Evolutionary conservation across 2,113 vertebrate species (phyloP), one percentile per base, ranked within the genome.

Genomic region (Chitala chitala): DNA sequence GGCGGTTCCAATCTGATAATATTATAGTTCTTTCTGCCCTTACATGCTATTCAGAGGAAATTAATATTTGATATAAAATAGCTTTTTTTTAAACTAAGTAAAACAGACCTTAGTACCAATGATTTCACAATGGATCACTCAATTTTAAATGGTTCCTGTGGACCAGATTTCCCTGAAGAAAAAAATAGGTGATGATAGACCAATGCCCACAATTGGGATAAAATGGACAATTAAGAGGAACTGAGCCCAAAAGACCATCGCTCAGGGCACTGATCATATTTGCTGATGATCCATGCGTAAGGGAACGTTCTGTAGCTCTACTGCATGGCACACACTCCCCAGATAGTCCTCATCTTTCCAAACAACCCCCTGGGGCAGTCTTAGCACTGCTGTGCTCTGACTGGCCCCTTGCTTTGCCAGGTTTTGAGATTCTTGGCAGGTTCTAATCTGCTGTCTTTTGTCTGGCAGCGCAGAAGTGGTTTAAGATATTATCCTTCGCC

Each of bases 401-500:
- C 72, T 70, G 73, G 76, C 54, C 76, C 75, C 70, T 73, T 71
- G 63, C 51, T 69, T 72, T 53, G 72, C 64, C 56, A 58, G 64
- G 58, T 75, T 64, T 33, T 8, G 40, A 53, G 33, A 71, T 50
- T 75, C 46, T 26, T 71, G 61, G 38, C 69, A 53, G 73, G 69
- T 70, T 79, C 69, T 72, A 71, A 76, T 46, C 55, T 46, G 72
- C 75, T 29, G 46, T 66, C 63, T 71, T 66, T 75, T 79, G 54
- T 55, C 12, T 75, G 46, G 69, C 69, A 64, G 72, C 63, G 31
- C 73, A 75, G 73, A 44, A 20, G 58, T 44, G 65, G 42, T 59
- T 75, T 70, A 50, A 75, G 61, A 71, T 38, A 24, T 56, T 75
- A 44, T n/a, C 44, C 54, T 6, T 69, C 50, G 42, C 42, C 65